Conservation (phyloP, 2,797 vertebrate species). For the Acanthiza pusilla region DNA sequence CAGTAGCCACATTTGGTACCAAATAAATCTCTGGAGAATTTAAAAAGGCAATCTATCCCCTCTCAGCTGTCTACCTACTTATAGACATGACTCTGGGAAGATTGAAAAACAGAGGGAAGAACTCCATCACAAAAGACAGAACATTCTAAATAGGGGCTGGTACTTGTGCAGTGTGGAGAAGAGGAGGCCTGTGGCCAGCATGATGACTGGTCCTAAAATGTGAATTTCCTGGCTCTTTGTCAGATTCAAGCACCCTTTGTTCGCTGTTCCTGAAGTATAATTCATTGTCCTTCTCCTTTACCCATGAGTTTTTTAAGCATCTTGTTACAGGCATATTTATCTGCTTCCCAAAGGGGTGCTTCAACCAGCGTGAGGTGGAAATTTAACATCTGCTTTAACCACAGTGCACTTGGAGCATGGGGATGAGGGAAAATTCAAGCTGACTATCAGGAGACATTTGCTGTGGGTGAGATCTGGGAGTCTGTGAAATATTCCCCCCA, state of each 20-base stretch:
- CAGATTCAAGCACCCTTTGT: background rate
- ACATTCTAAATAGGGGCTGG: background rate
- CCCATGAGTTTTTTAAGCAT: background rate
- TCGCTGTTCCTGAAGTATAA: background rate
- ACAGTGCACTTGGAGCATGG: background rate
- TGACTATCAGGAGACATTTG: background rate
- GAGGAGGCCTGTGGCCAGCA: background rate
- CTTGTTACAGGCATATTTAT: background rate
- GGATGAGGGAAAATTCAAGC: background rate
- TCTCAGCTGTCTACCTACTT: background rate
- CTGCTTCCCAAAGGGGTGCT: background rate
- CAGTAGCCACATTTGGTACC: background rate
- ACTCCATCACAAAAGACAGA: background rate
- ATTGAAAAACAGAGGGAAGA: background rate
- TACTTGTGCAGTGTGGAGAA: background rate
- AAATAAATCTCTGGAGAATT: background rate
- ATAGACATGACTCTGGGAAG: background rate
- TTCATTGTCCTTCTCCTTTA: background rate
- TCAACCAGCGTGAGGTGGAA: background rate
- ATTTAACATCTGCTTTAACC: background rate
- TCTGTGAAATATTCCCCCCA: background rate
- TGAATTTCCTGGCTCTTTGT: background rate
- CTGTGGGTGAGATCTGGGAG: background rate
- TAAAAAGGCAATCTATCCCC: background rate
- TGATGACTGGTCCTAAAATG: background rate